Evolutionary conservation across 37 sponge, comb jelly and placozoan genomes (phyloP), one percentile per base, ranked within the genome.

Genomic region (Chondrosia reniformis): DNA sequence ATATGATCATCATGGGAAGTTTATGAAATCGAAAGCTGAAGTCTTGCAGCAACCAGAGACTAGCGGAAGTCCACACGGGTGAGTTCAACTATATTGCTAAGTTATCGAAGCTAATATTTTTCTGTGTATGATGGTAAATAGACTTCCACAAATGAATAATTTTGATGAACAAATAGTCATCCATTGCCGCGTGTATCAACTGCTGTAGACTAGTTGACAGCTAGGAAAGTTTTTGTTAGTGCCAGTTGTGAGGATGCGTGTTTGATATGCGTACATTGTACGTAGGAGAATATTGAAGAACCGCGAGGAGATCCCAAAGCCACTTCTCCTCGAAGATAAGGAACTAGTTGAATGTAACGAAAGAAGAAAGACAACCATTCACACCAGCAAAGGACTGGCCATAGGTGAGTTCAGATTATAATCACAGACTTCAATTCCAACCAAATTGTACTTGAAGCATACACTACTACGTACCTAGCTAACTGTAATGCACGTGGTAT

Each of bases 1-100:
- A 67, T 98, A 98, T 57, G 84, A 98, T 78, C 99, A 98, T 61
- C 93, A 93, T 72, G 59, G 71, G 10, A 74, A 93, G 54, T 93
- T 93, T 55, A 85, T 93, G 83, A 85, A 85, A 25, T 87, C 87
- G 10, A 85, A 81, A 30, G 90, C 92, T 22, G 91, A 93, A 46
- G 85, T 86, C 0, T 63, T 98, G 24, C 33, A 85, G 41, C 96
- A 98, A 38, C 88, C 85, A 45, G 94, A 98, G 46, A 98, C 94
- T 6, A 32, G 86, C 37, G 79, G 81, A 17, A 33, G 62, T n/a
- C 74, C 67, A 45, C 91, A 91, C 80, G 88, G 88, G 77, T 77
- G 13, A 13, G 59, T 55, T 19, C 19, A 31, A 10, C 7, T 46
- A 19, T 6, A 49, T 49, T 10, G 10, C 15, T 10, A 22, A 12